Conservation (phyloP, 2,888 invertebrate genomes). For the Pilophorus perplexus region DNA sequence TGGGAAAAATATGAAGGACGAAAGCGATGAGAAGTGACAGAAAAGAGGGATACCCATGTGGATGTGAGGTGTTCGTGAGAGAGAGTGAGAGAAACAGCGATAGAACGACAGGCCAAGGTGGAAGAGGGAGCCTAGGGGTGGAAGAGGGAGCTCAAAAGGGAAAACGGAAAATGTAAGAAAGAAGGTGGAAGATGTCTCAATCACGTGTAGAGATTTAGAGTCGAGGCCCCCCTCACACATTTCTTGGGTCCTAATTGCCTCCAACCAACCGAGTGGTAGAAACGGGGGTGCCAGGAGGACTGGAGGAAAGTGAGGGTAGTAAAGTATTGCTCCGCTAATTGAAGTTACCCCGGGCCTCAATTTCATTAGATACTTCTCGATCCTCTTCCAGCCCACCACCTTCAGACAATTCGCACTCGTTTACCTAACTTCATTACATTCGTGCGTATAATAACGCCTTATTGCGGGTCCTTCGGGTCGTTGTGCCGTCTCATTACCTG, state of each 20-base stretch:
- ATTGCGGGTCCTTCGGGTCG: background rate
- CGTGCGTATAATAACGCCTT: constrained; percentile 20
- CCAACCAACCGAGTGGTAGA: constrained; percentile 13
- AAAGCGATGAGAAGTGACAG: no score
- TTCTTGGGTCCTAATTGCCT: constrained; percentile 35
- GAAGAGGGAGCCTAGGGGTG: no score
- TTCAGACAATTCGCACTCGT: constrained; percentile 32
- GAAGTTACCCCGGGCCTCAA: constrained; percentile 34
- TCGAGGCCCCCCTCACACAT: constrained; percentile 13
- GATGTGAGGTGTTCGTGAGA: no score
- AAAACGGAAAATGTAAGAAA: constrained; percentile 25
- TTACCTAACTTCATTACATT: constrained; percentile 38
- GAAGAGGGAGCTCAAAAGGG: no score
- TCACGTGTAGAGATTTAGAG: constrained; percentile 36
- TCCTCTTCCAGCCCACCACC: constrained; percentile 34
- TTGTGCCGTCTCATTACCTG: no score
- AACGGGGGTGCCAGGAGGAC: constrained; percentile 1
- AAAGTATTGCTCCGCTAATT: constrained; percentile 38
- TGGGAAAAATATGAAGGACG: no score
- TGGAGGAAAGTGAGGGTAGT: no score
- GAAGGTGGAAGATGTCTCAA: constrained; percentile 37
- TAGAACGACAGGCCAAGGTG: no score
- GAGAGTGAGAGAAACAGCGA: no score
- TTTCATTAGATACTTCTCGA: constrained; percentile 38
- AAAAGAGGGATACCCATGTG: no score